Percentiles rank a stretch among this genome's conserved stretches.
These are phyloP conservation scores for Corynorhinus townsendii DNA, from an alignment of 2,113 vertebrate genomes.

Conservation along the genomic window DNA sequence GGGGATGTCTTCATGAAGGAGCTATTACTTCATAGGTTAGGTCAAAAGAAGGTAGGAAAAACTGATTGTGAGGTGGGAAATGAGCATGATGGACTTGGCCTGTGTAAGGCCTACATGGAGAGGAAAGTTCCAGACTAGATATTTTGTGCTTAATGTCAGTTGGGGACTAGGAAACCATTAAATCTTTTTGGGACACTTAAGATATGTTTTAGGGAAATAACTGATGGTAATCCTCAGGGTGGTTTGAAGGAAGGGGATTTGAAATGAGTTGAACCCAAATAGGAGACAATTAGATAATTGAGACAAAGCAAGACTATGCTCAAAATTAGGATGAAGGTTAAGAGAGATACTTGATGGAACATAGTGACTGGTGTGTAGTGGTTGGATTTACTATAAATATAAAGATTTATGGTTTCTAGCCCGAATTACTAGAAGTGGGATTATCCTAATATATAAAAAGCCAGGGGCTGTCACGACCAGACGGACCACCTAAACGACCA, in stretches of 20 bases:
- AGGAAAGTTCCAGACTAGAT: neutral
- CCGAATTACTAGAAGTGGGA: neutral
- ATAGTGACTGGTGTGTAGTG: neutral
- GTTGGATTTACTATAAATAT: neutral
- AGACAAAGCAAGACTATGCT: neutral
- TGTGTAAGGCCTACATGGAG: neutral
- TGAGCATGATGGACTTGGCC: neutral
- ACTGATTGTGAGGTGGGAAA: neutral
- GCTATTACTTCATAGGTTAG: neutral
- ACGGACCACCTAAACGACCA: no score
- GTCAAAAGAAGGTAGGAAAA: neutral
- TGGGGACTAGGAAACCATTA: neutral
- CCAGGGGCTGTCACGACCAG: no score
- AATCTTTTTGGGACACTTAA: neutral
- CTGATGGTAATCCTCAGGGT: neutral
- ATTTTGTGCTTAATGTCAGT: neutral
- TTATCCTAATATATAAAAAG: neutral
- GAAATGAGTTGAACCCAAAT: neutral
- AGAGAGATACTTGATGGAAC: neutral
- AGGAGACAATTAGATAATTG: neutral
- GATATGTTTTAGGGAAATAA: neutral
- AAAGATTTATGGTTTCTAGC: neutral
- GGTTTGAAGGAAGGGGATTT: neutral
- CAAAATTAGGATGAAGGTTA: neutral
- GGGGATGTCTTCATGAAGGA: neutral